phyloP scores from a whole-genome alignment of 2,113 vertebrate species.

The Phyllostomus discolor region DNA sequence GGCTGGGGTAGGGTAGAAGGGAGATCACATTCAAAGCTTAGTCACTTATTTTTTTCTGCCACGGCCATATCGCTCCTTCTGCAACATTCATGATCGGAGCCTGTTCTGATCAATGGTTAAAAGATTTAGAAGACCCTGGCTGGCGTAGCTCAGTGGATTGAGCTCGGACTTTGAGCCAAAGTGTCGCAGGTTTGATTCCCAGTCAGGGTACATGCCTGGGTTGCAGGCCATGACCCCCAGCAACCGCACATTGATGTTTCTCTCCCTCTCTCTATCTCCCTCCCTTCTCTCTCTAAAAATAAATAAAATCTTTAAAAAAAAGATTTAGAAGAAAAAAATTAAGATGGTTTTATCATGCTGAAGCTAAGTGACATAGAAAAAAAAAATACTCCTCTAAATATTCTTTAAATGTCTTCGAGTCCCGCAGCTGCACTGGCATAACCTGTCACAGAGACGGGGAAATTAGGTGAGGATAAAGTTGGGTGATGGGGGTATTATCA shows the following conservation, averaged over 20 bases:
- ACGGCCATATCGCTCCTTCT: rapidly evolving
- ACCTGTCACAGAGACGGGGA: not conserved
- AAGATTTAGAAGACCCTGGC: not conserved
- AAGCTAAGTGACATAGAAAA: not conserved
- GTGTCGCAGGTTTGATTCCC: too few relatives aligned
- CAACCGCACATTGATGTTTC: too few relatives aligned
- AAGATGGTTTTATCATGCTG: not conserved
- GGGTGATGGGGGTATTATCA: not conserved
- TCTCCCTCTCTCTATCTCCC: too few relatives aligned
- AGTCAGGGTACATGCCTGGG: too few relatives aligned
- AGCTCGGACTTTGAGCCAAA: too few relatives aligned
- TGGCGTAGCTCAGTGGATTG: too few relatives aligned
- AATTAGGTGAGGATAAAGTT: not conserved
- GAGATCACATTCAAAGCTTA: not conserved
- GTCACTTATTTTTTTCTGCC: not conserved
- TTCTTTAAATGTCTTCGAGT: not conserved
- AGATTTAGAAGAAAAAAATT: not conserved
- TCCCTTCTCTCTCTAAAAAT: too few relatives aligned
- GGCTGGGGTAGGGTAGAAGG: not conserved
- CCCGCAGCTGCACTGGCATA: not conserved
- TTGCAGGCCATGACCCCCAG: too few relatives aligned
- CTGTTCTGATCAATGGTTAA: not conserved
- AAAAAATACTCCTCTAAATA: not conserved
- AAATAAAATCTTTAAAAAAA: too few relatives aligned
- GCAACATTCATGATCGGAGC: not conserved